Percentiles rank a stretch among this genome's conserved stretches.
Evolutionary conservation across 2,113 vertebrate species (phyloP).

Genomic region (Noturus placidus): DNA sequence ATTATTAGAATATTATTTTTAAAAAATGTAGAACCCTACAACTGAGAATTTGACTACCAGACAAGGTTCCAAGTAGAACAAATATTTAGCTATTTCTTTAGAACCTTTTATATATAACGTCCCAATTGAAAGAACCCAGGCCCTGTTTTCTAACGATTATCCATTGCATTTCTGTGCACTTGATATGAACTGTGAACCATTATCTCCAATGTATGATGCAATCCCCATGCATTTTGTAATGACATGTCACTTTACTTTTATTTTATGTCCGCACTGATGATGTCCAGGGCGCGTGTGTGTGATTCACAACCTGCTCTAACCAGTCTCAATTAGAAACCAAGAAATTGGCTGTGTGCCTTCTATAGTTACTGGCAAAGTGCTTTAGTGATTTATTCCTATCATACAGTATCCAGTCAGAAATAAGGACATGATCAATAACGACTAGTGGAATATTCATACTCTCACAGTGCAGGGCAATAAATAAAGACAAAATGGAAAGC

Average conservation of each 20-base stretch:
- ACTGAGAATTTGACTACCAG: background rate
- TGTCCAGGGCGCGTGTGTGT: slow-evolving; percentile 27
- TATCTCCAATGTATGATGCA: slow-evolving; percentile 24
- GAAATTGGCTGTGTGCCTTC: slow-evolving; percentile 60
- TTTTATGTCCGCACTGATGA: slow-evolving; percentile 35
- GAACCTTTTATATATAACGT: background rate
- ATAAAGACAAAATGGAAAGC: slow-evolving; percentile 45
- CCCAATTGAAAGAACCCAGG: background rate
- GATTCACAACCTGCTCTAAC: slow-evolving; percentile 47
- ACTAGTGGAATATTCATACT: slow-evolving; percentile 64
- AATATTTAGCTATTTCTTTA: background rate
- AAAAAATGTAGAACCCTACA: background rate
- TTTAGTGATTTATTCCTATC: slow-evolving; percentile 64
- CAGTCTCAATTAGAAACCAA: slow-evolving; percentile 58
- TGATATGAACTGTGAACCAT: slow-evolving; percentile 18
- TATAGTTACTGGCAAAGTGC: slow-evolving; percentile 70
- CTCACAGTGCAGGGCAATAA: slow-evolving; percentile 37
- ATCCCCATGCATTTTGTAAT: slow-evolving; percentile 27
- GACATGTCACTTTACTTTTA: slow-evolving; percentile 34
- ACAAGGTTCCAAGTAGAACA: background rate
- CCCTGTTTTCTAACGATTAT: background rate
- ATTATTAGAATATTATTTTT: background rate
- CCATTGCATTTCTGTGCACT: slow-evolving; percentile 9
- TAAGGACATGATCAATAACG: slow-evolving; percentile 68
- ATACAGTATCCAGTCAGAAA: slow-evolving; percentile 65